Evolutionary conservation across 2,113 vertebrate genomes (phyloP).

Genomic region (Strigops habroptila): DNA sequence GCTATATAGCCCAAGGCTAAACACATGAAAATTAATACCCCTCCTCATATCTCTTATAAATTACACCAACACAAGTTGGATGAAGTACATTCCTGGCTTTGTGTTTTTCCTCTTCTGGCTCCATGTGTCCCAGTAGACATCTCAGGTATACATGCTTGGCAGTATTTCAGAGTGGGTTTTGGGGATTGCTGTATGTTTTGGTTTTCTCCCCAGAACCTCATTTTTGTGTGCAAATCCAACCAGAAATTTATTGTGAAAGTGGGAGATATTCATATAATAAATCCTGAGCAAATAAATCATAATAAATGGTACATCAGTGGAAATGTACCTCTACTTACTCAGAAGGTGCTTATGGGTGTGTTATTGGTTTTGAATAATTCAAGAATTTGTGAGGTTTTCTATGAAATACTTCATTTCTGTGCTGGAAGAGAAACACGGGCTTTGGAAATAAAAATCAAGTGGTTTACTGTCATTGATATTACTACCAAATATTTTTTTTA

Average conservation of each 20-base stretch:
- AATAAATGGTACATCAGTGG: neutral
- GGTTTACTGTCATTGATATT: neutral
- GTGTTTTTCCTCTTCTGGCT: neutral
- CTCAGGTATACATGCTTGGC: neutral
- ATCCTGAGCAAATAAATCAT: neutral
- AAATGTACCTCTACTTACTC: neutral
- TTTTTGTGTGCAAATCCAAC: neutral
- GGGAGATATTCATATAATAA: neutral
- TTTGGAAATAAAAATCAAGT: neutral
- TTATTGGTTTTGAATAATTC: neutral
- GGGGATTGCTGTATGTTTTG: neutral
- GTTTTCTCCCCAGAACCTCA: neutral
- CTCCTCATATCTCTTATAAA: neutral
- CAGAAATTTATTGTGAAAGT: neutral
- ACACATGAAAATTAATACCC: neutral
- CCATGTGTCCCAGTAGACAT: neutral
- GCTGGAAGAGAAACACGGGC: neutral
- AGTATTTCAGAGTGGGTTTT: neutral
- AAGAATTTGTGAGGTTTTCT: neutral
- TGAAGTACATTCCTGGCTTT: neutral
- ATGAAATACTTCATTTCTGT: neutral
- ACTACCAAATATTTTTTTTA: neutral
- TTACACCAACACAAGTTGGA: neutral
- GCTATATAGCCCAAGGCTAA: neutral
- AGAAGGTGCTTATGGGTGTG: neutral